Conservation (phyloP, 2,113 vertebrate species). For the Centropus unirufus region DNA sequence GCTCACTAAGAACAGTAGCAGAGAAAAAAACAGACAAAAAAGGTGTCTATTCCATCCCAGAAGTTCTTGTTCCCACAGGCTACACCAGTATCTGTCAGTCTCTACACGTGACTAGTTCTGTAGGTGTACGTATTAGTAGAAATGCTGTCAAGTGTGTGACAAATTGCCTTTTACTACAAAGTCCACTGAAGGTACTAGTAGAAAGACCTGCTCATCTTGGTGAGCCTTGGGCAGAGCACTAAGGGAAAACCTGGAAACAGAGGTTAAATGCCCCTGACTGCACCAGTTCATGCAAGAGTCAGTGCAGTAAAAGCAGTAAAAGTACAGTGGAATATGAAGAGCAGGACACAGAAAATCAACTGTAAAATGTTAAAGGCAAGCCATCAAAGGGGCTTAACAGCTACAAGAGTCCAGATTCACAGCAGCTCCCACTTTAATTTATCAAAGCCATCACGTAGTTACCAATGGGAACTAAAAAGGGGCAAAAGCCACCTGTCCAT, state of each 20-base stretch:
- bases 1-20: not conserved
- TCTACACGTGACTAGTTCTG: not conserved
- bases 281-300: not conserved
- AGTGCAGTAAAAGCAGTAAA: not conserved
- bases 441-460: not conserved
- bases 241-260: not conserved
- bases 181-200: not conserved
- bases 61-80: not conserved
- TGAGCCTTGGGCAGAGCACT: not conserved
- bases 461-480: not conserved
- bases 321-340: not conserved
- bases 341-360: not conserved
- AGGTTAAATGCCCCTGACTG: not conserved
- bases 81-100: not conserved
- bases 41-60: not conserved
- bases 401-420: not conserved
- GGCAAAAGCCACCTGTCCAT: not conserved
- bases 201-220: not conserved
- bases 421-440: not conserved
- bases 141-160: not conserved
- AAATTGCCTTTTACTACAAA: not conserved
- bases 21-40: not conserved
- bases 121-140: not conserved
- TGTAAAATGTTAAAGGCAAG: not conserved
- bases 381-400: not conserved